A percentile compares a stretch with the other conserved stretches of the same genome.
phyloP scores from a whole-genome alignment of 2,888 invertebrate genomes.

The Drosophila basisetae region DNA sequence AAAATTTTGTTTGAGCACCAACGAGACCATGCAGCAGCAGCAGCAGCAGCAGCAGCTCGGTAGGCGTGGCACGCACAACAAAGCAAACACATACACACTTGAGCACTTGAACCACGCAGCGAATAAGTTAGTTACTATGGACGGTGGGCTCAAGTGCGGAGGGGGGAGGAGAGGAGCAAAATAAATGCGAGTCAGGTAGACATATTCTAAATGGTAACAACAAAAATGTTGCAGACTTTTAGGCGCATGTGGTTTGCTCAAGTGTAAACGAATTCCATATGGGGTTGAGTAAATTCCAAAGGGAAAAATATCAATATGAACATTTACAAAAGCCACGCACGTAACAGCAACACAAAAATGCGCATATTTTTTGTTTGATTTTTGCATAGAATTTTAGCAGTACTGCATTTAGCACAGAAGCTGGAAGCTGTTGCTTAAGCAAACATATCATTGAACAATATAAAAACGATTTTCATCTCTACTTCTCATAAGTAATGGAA shows the following conservation, averaged over 20 bases:
- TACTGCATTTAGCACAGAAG: background rate
- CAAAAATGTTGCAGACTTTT: conserved; percentile 71
- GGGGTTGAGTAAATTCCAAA: background rate
- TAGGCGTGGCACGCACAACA: conserved; percentile 49
- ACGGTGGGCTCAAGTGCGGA: background rate
- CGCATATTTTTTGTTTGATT: background rate
- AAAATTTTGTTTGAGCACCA: conserved; percentile 63
- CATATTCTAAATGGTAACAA: conserved; percentile 25
- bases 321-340: background rate
- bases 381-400: background rate
- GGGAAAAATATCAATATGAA: background rate
- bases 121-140: conserved; percentile 15
- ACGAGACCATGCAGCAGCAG: conserved; percentile 9
- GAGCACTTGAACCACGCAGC: conserved; percentile 44
- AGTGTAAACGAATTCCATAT: conserved; percentile 6
- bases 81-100: conserved; percentile 50
- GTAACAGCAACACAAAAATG: background rate
- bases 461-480: background rate
- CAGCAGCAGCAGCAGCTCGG: background rate
- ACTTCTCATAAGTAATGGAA: background rate
- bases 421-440: background rate
- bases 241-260: conserved; percentile 37
- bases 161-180: conserved; percentile 6
- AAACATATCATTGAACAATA: background rate
- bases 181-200: conserved; percentile 56